Percentiles rank a stretch among this genome's conserved stretches.
These are phyloP conservation scores for Synaphobranchus kaupii DNA, from an alignment of 2,797 vertebrate genomes.

Conservation along the genomic window DNA sequence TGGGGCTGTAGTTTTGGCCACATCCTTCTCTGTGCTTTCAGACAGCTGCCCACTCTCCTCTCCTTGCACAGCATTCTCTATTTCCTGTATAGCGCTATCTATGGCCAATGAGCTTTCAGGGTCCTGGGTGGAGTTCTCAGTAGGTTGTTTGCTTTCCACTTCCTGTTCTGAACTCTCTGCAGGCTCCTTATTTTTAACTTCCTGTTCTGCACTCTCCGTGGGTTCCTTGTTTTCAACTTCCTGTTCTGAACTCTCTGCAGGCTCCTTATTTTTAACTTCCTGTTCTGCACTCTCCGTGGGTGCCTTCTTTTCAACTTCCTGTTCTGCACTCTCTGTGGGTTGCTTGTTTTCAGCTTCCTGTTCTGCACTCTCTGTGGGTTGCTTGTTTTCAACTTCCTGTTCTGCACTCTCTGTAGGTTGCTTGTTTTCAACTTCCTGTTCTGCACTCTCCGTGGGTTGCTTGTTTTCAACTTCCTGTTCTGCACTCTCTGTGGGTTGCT, in stretches of 20 bases:
- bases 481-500: background rate
- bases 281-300: background rate
- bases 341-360: slow-evolving; percentile 17
- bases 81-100: background rate
- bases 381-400: slow-evolving; percentile 9
- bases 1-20: background rate
- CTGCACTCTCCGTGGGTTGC: background rate
- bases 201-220: background rate
- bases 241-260: background rate
- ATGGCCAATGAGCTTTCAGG: background rate
- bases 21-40: slow-evolving; percentile 29
- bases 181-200: background rate
- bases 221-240: background rate
- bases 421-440: slow-evolving; percentile 12
- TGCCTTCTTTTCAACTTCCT: slow-evolving; percentile 9
- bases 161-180: background rate
- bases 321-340: background rate
- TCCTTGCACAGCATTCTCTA: slow-evolving; percentile 40
- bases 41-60: slow-evolving; percentile 37
- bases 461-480: slow-evolving; percentile 17
- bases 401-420: background rate
- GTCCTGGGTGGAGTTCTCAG: slow-evolving; percentile 1
- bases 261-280: background rate
- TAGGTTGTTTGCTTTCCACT: background rate
- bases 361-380: background rate